These are phyloP conservation scores for Aspidoscelis tigris DNA, from an alignment of 2,113 vertebrate genomes.

Conservation along the genomic window DNA sequence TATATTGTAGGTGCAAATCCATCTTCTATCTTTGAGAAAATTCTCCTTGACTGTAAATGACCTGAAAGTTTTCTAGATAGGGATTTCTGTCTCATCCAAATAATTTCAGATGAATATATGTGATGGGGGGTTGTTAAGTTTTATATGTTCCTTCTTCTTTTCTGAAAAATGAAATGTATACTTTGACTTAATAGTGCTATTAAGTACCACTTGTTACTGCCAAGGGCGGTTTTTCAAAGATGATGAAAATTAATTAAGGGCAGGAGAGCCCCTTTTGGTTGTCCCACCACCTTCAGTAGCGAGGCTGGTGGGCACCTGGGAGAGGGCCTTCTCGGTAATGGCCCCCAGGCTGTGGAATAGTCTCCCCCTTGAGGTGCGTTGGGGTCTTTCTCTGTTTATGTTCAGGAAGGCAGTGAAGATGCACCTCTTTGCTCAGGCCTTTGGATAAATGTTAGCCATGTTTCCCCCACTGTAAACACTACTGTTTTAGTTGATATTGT, in stretches of 20 bases:
- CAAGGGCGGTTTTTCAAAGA: neutral
- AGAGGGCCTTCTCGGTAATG: no score
- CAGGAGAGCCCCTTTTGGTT: no score
- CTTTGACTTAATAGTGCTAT: neutral
- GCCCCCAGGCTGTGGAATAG: no score
- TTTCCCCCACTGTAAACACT: no score
- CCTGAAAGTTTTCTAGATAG: slow-evolving; percentile 18
- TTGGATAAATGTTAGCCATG: no score
- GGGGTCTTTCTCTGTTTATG: no score
- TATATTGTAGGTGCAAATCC: neutral
- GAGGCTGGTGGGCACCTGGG: no score
- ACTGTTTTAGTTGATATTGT: no score
- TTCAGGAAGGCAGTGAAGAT: no score
- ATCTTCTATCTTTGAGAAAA: neutral
- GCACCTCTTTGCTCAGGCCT: no score
- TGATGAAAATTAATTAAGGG: neutral
- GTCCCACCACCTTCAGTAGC: no score
- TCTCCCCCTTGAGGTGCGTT: no score
- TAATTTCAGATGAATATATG: neutral
- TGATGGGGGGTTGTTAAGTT: slow-evolving; percentile 9
- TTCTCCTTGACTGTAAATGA: slow-evolving; percentile 23
- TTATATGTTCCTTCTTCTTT: neutral
- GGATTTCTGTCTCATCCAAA: neutral
- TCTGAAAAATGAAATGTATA: neutral
- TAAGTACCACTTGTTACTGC: neutral